Percentiles rank a stretch among this genome's conserved stretches.
Conservation (phyloP, 2,113 vertebrate species). For the Pseudorhombus dupliciocellatus region DNA sequence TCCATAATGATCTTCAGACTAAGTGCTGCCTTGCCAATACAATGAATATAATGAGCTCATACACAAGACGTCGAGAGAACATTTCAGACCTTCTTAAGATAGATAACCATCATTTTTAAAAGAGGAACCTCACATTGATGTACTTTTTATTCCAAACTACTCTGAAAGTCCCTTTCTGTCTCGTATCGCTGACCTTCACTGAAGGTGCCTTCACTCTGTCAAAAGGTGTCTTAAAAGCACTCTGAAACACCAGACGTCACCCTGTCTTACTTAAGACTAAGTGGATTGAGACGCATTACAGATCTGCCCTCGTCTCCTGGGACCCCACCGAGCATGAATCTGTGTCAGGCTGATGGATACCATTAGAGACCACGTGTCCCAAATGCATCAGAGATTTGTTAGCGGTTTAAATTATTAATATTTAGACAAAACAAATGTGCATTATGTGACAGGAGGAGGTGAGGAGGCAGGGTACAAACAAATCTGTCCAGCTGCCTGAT, state of each 20-base stretch:
- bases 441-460: not conserved
- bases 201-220: not conserved
- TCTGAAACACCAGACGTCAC: slow-evolving; percentile 10
- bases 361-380: slow-evolving; percentile 17
- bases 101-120: too few species aligned
- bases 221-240: slow-evolving; percentile 6
- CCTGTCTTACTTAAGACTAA: slow-evolving; percentile 39
- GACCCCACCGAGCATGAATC: slow-evolving; percentile 7
- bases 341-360: slow-evolving; percentile 33
- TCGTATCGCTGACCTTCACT: not conserved
- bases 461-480: not conserved
- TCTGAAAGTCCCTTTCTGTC: not conserved
- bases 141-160: too few species aligned
- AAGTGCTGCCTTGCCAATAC: too few species aligned
- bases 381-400: slow-evolving; percentile 9
- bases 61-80: too few species aligned
- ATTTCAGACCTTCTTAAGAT: too few species aligned
- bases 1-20: too few species aligned
- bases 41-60: too few species aligned
- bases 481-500: not conserved
- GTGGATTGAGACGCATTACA: slow-evolving; percentile 57
- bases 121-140: too few species aligned
- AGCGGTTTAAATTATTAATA: slow-evolving; percentile 21
- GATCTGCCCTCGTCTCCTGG: slow-evolving; percentile 10
- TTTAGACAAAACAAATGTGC: not conserved